phyloP scores from a whole-genome alignment of 2,113 vertebrate genomes.

The Sylvia atricapilla region DNA sequence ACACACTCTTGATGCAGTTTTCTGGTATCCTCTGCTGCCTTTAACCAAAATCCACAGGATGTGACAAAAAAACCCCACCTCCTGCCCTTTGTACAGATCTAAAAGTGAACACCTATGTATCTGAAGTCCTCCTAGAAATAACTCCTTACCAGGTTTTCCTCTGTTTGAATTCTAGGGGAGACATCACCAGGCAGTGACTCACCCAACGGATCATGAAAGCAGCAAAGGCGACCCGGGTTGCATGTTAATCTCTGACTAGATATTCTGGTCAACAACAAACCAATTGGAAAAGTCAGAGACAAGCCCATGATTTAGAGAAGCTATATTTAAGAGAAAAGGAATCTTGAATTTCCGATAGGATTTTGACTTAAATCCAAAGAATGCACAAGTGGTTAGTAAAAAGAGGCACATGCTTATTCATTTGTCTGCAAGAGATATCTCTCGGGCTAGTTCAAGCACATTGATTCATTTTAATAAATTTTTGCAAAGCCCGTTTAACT shows the following conservation, averaged over 20 bases:
- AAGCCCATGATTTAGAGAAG: not conserved
- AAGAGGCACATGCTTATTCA: not conserved
- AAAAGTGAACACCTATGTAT: not conserved
- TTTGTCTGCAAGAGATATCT: not conserved
- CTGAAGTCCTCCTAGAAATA: not conserved
- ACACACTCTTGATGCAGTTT: not conserved
- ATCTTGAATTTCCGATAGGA: not conserved
- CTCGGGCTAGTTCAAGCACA: not conserved
- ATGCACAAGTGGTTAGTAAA: not conserved
- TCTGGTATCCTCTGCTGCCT: not conserved
- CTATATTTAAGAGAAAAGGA: not conserved
- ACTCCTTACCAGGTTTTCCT: not conserved
- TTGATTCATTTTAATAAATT: not conserved
- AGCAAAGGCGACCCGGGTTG: not conserved
- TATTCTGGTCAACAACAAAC: conserved; percentile 19
- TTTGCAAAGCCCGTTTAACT: not conserved
- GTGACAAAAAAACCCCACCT: not conserved
- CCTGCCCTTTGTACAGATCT: not conserved
- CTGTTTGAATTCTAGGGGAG: not conserved
- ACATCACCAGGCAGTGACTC: not conserved
- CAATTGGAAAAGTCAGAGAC: conserved; percentile 26
- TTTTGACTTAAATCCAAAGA: conserved; percentile 37
- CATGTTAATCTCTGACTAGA: not conserved
- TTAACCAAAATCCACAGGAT: not conserved
- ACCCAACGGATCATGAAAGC: not conserved